Conservation (phyloP, 2,797 vertebrate species). For the Rousettus madagascariensis region DNA sequence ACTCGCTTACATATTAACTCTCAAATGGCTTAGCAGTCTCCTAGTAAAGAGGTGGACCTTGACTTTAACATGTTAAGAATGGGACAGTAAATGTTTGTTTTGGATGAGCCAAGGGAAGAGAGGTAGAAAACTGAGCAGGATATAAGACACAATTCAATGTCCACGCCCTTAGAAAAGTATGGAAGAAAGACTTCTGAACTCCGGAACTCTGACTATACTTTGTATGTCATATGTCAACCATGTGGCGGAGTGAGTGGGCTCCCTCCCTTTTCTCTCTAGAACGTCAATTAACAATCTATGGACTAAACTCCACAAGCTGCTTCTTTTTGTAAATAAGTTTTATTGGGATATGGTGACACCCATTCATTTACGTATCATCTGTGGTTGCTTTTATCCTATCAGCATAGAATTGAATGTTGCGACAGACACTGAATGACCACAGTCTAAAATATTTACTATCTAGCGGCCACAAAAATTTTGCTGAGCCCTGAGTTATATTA, state of each 20-base stretch:
- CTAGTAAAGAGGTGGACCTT: neutral
- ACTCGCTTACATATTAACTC: neutral
- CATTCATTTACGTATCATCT: neutral
- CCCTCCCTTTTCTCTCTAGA: neutral
- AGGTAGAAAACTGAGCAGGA: neutral
- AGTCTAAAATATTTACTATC: neutral
- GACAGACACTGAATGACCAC: neutral
- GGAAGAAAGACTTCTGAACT: neutral
- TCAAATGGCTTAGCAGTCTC: neutral
- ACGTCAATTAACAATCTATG: neutral
- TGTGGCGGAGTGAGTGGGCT: neutral
- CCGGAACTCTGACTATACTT: neutral
- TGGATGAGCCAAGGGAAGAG: neutral
- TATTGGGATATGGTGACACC: neutral
- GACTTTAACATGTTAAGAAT: neutral
- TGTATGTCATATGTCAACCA: neutral
- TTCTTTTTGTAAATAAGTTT: neutral
- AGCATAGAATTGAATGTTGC: neutral
- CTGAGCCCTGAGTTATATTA: neutral
- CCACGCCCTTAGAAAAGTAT: neutral
- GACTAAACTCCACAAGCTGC: neutral
- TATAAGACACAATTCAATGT: neutral
- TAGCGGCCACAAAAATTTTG: neutral
- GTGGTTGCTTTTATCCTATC: neutral
- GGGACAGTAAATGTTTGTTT: neutral